Percentiles rank a stretch among this genome's conserved stretches.
Evolutionary conservation across 2,113 vertebrate genomes (phyloP).

Genomic region (Gymnarchus niloticus): DNA sequence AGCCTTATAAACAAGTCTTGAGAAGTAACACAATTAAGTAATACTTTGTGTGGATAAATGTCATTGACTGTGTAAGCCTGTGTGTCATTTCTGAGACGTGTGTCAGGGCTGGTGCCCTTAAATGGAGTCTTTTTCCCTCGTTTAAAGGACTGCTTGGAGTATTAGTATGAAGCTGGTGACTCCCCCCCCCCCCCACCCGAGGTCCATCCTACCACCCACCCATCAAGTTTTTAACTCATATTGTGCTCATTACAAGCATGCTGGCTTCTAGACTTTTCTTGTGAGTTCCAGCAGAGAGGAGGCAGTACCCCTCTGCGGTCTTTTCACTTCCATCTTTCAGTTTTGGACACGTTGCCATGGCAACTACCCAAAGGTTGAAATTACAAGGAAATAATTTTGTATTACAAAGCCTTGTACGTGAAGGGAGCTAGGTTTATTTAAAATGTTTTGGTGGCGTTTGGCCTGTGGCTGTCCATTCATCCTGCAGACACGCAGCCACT

Average conservation of each 20-base stretch:
- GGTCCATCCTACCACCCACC: slow-evolving; percentile 17
- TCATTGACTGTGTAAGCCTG: neutral
- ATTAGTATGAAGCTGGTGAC: neutral
- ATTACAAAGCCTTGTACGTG: slow-evolving; percentile 18
- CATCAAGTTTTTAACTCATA: slow-evolving; percentile 32
- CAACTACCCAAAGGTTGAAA: slow-evolving; percentile 29
- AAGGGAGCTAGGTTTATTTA: slow-evolving; percentile 4
- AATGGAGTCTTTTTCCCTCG: neutral
- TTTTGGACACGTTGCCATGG: slow-evolving; percentile 34
- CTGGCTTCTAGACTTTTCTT: slow-evolving; percentile 35
- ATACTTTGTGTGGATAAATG: neutral
- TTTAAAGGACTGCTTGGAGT: neutral
- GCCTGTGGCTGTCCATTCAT: neutral
- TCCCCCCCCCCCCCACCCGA: neutral
- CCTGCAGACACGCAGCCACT: neutral
- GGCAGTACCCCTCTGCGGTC: slow-evolving; percentile 22
- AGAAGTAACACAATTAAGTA: neutral
- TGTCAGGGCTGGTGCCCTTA: neutral
- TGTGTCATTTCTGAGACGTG: neutral
- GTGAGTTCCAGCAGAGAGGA: slow-evolving; percentile 28
- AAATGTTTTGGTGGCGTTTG: neutral
- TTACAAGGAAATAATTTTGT: slow-evolving; percentile 27
- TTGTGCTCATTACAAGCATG: slow-evolving; percentile 31
- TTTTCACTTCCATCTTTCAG: slow-evolving; percentile 31
- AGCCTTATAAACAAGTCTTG: neutral